A percentile compares a stretch with the other conserved stretches of the same genome.
Evolutionary conservation across 2,113 vertebrate species (phyloP).

Genomic region (Oxygymnocypris stewartii): DNA sequence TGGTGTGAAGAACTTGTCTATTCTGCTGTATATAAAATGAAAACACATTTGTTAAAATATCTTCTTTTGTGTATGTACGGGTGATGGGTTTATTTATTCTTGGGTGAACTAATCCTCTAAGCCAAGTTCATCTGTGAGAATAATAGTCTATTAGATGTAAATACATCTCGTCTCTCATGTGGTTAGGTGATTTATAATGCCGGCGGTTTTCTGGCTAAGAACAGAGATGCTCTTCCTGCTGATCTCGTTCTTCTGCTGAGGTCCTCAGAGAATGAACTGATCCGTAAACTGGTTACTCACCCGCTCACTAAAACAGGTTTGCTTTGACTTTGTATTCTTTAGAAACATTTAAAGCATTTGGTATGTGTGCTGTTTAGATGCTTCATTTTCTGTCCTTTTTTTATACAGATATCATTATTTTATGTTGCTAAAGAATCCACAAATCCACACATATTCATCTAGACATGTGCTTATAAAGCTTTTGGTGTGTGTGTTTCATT

Average conservation of each 20-base stretch:
- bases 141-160: neutral
- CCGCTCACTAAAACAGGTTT: slow-evolving; percentile 96
- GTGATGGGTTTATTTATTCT: neutral
- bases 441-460: neutral
- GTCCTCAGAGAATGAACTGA: slow-evolving; percentile 91
- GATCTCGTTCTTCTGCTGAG: slow-evolving; percentile 93
- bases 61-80: neutral
- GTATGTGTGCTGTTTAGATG: neutral
- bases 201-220: slow-evolving; percentile 92
- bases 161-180: neutral
- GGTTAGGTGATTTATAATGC: slow-evolving; percentile 91
- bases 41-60: neutral
- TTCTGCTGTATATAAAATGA: neutral
- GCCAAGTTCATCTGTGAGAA: neutral
- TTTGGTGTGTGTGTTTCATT: neutral
- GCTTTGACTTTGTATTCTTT: neutral
- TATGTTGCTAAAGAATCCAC: neutral
- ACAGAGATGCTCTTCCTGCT: slow-evolving; percentile 90
- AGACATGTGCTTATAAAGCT: neutral
- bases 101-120: neutral
- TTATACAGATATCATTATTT: neutral
- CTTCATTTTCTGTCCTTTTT: neutral
- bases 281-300: slow-evolving; percentile 85
- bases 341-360: neutral
- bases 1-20: neutral